A percentile compares a stretch with the other conserved stretches of the same genome.
These are phyloP conservation scores for Dolichoris vasculosae DNA, from an alignment of 1,140 invertebrate genomes.

Conservation along the genomic window DNA sequence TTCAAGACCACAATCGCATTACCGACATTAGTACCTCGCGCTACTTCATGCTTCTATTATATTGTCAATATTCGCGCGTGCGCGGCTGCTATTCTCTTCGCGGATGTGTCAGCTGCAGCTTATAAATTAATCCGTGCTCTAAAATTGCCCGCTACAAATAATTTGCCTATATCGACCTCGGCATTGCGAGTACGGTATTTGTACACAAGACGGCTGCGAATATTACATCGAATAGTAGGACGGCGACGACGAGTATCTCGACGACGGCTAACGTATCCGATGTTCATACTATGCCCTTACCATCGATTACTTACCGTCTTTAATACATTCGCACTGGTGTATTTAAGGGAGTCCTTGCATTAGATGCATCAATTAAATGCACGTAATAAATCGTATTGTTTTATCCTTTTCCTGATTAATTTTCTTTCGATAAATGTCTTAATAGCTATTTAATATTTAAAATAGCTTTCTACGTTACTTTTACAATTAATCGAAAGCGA, in stretches of 20 bases:
- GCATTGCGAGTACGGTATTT: background rate
- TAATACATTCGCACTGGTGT: background rate
- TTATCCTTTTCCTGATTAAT: background rate
- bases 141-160: constrained; percentile 43
- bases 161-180: constrained; percentile 8
- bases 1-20: too few relatives aligned
- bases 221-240: too few relatives aligned
- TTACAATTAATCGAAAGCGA: too few relatives aligned
- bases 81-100: background rate
- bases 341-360: background rate
- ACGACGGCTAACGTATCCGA: background rate
- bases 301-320: constrained; percentile 14
- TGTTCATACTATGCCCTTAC: background rate
- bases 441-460: too few relatives aligned
- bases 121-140: constrained; percentile 46
- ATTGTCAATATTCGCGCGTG: constrained; percentile 29
- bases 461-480: too few relatives aligned
- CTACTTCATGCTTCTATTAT: too few relatives aligned
- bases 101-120: constrained; percentile 13
- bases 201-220: too few relatives aligned
- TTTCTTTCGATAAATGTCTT: too few relatives aligned
- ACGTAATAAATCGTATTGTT: background rate
- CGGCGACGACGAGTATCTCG: background rate
- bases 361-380: background rate
- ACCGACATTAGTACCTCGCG: background rate